Conservation (phyloP, 2,888 invertebrate species). For the Apodemia mormo region DNA sequence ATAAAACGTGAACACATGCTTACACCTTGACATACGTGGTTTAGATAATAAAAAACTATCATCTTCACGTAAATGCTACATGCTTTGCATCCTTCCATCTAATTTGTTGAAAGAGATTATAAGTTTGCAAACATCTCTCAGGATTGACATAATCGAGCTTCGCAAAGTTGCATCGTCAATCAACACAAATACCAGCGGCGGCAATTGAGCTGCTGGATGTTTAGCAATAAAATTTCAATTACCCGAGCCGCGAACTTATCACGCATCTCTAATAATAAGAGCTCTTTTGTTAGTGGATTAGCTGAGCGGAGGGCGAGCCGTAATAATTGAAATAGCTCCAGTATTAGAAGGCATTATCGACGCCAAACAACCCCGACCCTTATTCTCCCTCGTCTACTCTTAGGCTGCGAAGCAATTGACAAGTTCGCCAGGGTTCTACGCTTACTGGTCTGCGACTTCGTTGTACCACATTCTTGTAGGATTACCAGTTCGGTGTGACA, state of each 20-base stretch:
- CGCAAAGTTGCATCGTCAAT: not conserved
- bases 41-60: no score
- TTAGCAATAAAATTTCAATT: conserved; percentile 46
- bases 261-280: conserved; percentile 43
- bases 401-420: conserved; percentile 21
- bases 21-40: no score
- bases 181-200: not conserved
- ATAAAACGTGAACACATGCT: no score
- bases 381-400: not conserved
- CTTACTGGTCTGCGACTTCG: conserved; percentile 31
- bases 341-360: conserved; percentile 43
- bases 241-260: conserved; percentile 34
- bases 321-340: conserved; percentile 58
- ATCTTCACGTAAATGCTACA: no score
- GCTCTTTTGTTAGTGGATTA: conserved; percentile 47
- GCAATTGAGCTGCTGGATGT: not conserved
- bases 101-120: not conserved
- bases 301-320: conserved; percentile 38
- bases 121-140: not conserved
- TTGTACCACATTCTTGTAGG: conserved; percentile 43
- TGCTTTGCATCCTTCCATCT: no score
- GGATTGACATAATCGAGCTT: not conserved
- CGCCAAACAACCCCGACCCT: not conserved
- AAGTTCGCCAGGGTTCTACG: conserved; percentile 26
- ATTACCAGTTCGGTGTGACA: conserved; percentile 46